phyloP scores from a whole-genome alignment of 2,888 invertebrate genomes.

The Gortyna flavago region DNA sequence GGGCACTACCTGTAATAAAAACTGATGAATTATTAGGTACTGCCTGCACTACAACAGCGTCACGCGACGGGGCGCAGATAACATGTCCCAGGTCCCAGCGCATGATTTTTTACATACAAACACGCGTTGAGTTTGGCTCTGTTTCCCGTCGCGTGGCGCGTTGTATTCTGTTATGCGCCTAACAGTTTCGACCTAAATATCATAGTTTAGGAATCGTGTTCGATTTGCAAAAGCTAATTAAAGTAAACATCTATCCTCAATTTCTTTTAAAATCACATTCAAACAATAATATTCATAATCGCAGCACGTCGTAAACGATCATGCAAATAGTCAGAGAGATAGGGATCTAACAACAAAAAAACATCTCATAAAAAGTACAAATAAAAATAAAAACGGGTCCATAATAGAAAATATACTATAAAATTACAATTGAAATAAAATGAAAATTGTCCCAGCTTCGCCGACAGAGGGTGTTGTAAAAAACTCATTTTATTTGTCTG shows the following conservation, averaged over 20 bases:
- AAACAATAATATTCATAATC: constrained; percentile 3
- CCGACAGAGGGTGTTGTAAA: constrained; percentile 81
- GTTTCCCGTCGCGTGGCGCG: too few species aligned
- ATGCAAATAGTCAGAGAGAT: constrained; percentile 35
- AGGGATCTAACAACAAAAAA: constrained; percentile 40
- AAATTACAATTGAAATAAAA: constrained; percentile 80
- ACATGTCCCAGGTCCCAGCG: too few species aligned
- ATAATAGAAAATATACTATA: constrained; percentile 70
- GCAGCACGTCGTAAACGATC: constrained; percentile 15
- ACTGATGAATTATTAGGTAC: neutral
- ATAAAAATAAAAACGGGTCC: constrained; percentile 53
- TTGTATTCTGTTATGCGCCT: too few species aligned
- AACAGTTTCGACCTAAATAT: neutral
- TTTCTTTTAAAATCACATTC: neutral
- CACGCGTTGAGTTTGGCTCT: too few species aligned
- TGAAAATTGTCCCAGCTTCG: constrained; percentile 67
- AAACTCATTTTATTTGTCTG: constrained; percentile 81
- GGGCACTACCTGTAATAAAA: too few species aligned
- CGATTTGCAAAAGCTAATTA: neutral
- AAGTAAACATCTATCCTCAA: neutral
- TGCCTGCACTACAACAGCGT: neutral
- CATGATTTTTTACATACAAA: too few species aligned
- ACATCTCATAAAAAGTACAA: constrained; percentile 59
- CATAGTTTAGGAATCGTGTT: neutral
- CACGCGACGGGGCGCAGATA: too few species aligned